Percentiles rank a stretch among this genome's conserved stretches.
Evolutionary conservation across 2,113 vertebrate genomes (phyloP).

Genomic region (Rhea pennata): DNA sequence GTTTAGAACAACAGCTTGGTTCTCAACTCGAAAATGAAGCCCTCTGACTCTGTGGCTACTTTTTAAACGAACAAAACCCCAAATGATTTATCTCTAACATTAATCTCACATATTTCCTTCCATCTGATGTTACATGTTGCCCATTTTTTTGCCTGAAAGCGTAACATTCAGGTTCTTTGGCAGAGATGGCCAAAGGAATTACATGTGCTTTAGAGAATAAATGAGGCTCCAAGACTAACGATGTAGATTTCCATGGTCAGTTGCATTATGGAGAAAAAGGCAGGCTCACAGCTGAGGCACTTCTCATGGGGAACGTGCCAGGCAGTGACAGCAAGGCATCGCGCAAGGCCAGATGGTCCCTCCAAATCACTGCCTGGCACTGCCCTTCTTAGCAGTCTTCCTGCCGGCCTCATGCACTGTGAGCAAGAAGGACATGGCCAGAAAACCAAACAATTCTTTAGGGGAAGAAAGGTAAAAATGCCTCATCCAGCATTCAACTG

Average conservation of each 20-base stretch:
- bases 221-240: neutral
- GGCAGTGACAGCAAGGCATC: neutral
- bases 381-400: neutral
- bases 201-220: neutral
- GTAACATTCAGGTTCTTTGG: neutral
- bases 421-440: no score
- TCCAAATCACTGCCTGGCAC: neutral
- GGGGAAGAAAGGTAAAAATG: neutral
- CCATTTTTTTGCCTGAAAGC: neutral
- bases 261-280: neutral
- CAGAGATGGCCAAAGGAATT: neutral
- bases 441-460: no score
- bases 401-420: neutral
- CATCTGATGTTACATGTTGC: neutral
- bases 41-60: neutral
- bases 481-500: rapidly evolving
- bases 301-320: rapidly evolving
- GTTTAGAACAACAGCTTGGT: rapidly evolving
- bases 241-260: neutral
- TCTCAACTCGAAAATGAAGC: neutral
- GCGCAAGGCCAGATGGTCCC: neutral
- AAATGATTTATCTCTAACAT: neutral
- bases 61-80: neutral
- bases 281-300: neutral
- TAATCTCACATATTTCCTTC: neutral